A percentile compares a stretch with the other conserved stretches of the same genome.
Evolutionary conservation across 2,888 invertebrate genomes (phyloP).

Genomic region (Meganola albula): DNA sequence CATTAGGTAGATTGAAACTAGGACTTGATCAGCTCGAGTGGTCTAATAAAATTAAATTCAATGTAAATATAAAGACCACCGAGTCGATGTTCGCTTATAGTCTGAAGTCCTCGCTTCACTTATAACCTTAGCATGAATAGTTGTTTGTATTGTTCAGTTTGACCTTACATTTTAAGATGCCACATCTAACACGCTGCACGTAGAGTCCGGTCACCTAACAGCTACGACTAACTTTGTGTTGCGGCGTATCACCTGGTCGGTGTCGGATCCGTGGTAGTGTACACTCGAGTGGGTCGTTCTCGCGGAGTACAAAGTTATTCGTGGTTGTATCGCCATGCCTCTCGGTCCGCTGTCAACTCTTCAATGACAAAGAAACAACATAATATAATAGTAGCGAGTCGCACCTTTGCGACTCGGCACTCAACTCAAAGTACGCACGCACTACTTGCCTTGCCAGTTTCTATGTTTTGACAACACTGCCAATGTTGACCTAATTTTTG

Average conservation of each 20-base stretch:
- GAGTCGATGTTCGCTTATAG: constrained; percentile 23
- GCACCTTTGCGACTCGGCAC: constrained; percentile 40
- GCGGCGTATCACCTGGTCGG: constrained; percentile 33
- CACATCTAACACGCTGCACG: constrained; percentile 59
- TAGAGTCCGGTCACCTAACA: constrained; percentile 55
- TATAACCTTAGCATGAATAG: constrained; percentile 64
- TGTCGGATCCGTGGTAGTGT: constrained; percentile 33
- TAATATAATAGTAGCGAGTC: constrained; percentile 35
- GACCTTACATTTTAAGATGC: constrained; percentile 43
- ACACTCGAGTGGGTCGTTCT: constrained; percentile 43
- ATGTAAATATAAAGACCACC: constrained; percentile 29
- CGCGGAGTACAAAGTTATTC: constrained; percentile 48
- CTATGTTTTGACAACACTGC: constrained; percentile 73
- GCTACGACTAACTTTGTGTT: constrained; percentile 67
- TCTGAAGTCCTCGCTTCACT: constrained; percentile 52
- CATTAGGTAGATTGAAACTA: constrained; percentile 40
- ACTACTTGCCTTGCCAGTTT: constrained; percentile 74
- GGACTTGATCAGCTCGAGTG: constrained; percentile 47
- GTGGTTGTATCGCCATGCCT: constrained; percentile 45
- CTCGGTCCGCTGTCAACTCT: constrained; percentile 68
- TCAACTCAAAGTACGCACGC: constrained; percentile 66
- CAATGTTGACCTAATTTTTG: constrained; percentile 68
- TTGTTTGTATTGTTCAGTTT: constrained; percentile 58
- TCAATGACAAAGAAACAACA: constrained; percentile 71
- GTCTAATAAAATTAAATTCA: constrained; percentile 25